Base-by-base conservation (phyloP, 2,797 vertebrate genomes). In the Dendrocincla fuliginosa region DNA sequence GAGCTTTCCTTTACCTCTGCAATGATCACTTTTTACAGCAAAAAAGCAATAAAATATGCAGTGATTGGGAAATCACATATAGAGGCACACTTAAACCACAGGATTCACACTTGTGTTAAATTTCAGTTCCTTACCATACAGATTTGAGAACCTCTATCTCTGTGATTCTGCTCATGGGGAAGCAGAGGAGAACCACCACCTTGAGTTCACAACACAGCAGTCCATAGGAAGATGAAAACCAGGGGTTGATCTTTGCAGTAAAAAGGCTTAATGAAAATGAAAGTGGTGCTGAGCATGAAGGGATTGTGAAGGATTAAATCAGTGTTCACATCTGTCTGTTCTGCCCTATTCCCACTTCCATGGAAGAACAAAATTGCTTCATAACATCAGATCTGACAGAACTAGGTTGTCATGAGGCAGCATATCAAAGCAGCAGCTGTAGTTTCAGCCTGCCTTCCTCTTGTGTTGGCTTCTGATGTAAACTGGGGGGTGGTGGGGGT, bases 1-100 rank as follows among this genome's bases (percentile, higher is more conserved):
- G 41, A 83, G 69, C 69, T 88, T 92, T 94, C 65, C 91, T 84
- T 25, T 50, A 71, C 16, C 52, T 35, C 69, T 84, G 32, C 47
- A 63, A 59, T 5, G 4, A 23, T 49, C 35, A 37, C 50, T 84
- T 80, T 70, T 67, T 86, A 87, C 30, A 64, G 64, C 13, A 57
- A 60, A 56, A 87, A 74, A 61, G 55, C 67, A 87, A 55, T 87
- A 87, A 87, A 80, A 85, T 22, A 53, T 35, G 27, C 46, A 77
- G 19, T 57, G 65, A 89, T 64, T 53, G 64, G 68, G 76, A 88
- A 86, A 89, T 91, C 61, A 79, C 52, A 52, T 49, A 32, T 2
- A 79, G 65, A 76, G 5, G 22, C 55, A 69, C 24, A 50, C 15
- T 32, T 25, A 63, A 75, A 53, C 35, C 42, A 76, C 25, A 52